Evolutionary conservation across 2,113 vertebrate species (phyloP).

Genomic region (Oplegnathus fasciatus): DNA sequence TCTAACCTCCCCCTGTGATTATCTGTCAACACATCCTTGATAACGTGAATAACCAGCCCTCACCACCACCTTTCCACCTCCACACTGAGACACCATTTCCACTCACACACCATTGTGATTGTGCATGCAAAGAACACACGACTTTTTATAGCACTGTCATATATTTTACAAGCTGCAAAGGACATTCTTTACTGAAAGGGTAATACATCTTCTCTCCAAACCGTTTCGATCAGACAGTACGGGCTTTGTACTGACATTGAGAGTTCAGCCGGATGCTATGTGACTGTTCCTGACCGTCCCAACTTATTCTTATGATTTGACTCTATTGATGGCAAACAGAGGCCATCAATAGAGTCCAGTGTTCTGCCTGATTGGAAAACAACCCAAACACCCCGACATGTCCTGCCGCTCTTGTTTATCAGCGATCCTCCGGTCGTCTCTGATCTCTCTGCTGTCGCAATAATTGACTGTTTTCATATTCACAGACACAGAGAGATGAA

Average conservation of each 20-base stretch:
- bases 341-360: constrained; percentile 62
- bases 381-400: neutral
- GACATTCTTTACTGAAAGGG: constrained; percentile 89
- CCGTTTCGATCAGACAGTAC: constrained; percentile 51
- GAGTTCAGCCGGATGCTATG: constrained; percentile 65
- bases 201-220: constrained; percentile 77
- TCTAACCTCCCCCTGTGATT: constrained; percentile 41
- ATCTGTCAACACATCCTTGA: constrained; percentile 43
- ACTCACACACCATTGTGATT: constrained; percentile 38
- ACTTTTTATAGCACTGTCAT: constrained; percentile 80
- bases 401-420: constrained; percentile 11
- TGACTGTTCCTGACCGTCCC: constrained; percentile 41
- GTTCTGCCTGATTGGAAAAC: constrained; percentile 51
- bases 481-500: constrained; percentile 59
- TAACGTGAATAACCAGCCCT: constrained; percentile 50
- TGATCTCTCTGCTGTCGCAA: constrained; percentile 45
- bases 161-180: constrained; percentile 88
- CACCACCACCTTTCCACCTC: constrained; percentile 39
- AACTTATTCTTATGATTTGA: constrained; percentile 49
- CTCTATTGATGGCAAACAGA: constrained; percentile 60
- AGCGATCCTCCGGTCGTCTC: neutral
- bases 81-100: constrained; percentile 33
- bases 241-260: constrained; percentile 51
- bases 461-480: constrained; percentile 45
- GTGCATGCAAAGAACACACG: constrained; percentile 56